A percentile compares a stretch with the other conserved stretches of the same genome.
Evolutionary conservation across 2,113 vertebrate species (phyloP).

Genomic region (Mandrillus leucophaeus): DNA sequence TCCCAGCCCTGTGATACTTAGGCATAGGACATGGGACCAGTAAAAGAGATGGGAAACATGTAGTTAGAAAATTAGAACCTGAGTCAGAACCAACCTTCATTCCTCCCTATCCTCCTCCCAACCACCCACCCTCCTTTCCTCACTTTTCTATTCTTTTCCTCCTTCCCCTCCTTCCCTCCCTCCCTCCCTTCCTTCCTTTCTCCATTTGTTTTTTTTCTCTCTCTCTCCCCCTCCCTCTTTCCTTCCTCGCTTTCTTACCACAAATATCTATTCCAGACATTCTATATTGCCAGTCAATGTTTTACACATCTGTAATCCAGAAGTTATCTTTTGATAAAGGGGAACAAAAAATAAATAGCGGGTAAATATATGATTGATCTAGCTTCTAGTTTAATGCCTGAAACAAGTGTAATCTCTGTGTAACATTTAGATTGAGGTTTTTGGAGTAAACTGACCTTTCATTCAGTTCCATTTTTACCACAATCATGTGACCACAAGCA

Average conservation of each 20-base stretch:
- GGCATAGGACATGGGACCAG: not conserved
- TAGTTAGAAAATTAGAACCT: not conserved
- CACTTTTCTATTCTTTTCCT: too few relatives aligned
- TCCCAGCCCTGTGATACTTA: not conserved
- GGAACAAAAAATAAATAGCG: not conserved
- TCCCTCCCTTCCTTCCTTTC: not conserved
- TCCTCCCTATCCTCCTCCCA: not conserved
- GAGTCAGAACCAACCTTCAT: not conserved
- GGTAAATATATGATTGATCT: not conserved
- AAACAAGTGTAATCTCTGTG: not conserved
- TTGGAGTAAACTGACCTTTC: not conserved
- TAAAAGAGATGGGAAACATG: not conserved
- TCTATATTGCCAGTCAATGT: not conserved
- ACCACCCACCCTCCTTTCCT: rapidly evolving
- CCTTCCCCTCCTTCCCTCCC: too few relatives aligned
- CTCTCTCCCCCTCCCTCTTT: too few relatives aligned
- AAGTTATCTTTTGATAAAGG: not conserved
- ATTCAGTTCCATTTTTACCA: not conserved
- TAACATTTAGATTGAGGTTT: not conserved
- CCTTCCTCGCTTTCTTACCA: not conserved
- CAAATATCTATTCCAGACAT: not conserved
- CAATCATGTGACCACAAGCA: not conserved
- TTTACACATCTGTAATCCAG: not conserved
- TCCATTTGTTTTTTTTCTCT: not conserved
- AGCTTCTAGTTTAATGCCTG: not conserved